A percentile compares a stretch with the other conserved stretches of the same genome.
These are phyloP conservation scores for Azorinus chamasolen DNA, from an alignment of 2,888 invertebrate species.

Conservation along the genomic window DNA sequence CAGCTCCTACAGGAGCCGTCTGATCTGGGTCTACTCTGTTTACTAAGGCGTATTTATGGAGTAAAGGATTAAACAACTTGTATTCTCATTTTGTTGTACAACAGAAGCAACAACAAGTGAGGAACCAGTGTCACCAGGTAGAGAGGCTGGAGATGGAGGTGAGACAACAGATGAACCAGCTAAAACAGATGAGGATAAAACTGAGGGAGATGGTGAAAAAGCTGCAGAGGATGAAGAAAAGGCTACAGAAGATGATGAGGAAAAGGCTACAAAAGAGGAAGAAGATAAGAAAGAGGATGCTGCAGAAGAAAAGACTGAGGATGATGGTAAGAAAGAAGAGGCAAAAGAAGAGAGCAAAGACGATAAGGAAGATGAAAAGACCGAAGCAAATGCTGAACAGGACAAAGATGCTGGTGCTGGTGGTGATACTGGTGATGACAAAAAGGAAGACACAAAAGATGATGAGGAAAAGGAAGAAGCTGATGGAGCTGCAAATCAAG, in stretches of 20 bases:
- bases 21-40: no score
- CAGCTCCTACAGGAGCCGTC: no score
- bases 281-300: conserved; percentile 14
- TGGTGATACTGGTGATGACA: neutral
- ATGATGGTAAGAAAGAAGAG: conserved; percentile 18
- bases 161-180: conserved; percentile 16
- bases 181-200: conserved; percentile 14
- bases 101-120: conserved; percentile 37
- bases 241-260: conserved; percentile 6
- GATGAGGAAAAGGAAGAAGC: neutral
- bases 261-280: conserved; percentile 3
- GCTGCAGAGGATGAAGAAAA: conserved; percentile 11
- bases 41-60: no score
- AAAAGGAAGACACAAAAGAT: conserved; percentile 3
- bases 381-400: neutral
- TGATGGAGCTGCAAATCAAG: no score
- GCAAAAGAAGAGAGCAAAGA: neutral
- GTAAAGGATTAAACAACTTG: neutral
- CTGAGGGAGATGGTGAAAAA: conserved; percentile 5
- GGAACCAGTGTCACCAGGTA: conserved; percentile 31
- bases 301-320: conserved; percentile 24
- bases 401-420: conserved; percentile 16
- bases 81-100: neutral
- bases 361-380: neutral
- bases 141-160: conserved; percentile 44